These are phyloP conservation scores for Stenchaetothrips biformis DNA, from an alignment of 2,888 invertebrate genomes.

Conservation along the genomic window DNA sequence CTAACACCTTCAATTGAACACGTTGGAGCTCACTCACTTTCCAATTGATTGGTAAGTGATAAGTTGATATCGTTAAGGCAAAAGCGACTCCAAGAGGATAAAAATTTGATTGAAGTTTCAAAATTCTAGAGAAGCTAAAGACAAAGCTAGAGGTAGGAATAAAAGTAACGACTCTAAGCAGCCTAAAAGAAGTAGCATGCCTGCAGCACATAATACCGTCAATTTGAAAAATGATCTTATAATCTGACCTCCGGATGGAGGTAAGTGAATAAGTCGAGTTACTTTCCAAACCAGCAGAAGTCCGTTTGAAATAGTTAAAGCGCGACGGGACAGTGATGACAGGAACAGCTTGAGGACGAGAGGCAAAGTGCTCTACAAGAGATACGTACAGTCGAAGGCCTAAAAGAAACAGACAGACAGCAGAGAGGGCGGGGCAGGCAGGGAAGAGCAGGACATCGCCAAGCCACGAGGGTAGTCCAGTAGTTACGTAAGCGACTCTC, in stretches of 20 bases:
- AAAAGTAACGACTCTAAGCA: not conserved
- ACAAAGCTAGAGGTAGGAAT: not conserved
- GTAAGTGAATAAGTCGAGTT: not conserved
- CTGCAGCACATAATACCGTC: not conserved
- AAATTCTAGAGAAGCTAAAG: not conserved
- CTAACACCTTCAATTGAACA: not conserved
- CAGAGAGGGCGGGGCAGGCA: not conserved
- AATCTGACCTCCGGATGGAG: too few relatives aligned
- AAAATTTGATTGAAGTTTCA: not conserved
- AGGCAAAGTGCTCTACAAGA: not conserved
- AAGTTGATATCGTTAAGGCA: not conserved
- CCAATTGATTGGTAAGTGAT: not conserved
- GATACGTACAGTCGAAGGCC: conserved; percentile 17
- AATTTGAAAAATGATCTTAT: not conserved
- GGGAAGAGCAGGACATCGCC: not conserved
- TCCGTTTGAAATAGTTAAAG: not conserved
- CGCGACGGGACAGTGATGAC: not conserved
- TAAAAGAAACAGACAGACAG: conserved; percentile 14
- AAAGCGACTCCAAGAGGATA: not conserved
- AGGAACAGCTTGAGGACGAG: not conserved
- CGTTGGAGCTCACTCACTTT: not conserved
- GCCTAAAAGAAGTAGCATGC: conserved; percentile 14
- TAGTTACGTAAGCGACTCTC: too few relatives aligned
- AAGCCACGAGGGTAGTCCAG: too few relatives aligned
- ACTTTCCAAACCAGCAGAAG: conserved; percentile 7